Conservation (phyloP, 1,140 invertebrate species). For the Sminthurides bifidus region DNA sequence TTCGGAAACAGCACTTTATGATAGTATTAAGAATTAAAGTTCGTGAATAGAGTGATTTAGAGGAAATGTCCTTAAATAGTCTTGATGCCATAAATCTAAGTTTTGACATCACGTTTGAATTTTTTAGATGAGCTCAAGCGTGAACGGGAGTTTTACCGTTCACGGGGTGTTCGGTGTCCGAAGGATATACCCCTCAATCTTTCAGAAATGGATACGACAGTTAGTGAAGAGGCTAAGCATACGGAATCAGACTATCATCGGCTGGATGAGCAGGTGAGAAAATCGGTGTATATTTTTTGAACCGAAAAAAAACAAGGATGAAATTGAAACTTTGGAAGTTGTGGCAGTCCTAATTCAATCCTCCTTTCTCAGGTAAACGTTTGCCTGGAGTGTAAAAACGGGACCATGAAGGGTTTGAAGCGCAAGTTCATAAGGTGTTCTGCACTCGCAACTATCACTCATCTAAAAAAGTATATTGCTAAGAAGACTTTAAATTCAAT, state of each 20-base stretch:
- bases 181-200: constrained; percentile 60
- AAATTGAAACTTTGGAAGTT: constrained; percentile 60
- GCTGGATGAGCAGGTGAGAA: constrained; percentile 76
- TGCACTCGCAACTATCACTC: constrained; percentile 88
- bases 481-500: constrained; percentile 81
- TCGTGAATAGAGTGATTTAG: too few species aligned
- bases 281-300: constrained; percentile 63
- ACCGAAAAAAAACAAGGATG: too few species aligned
- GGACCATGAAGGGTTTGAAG: constrained; percentile 70
- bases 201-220: constrained; percentile 48
- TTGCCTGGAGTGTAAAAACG: constrained; percentile 72
- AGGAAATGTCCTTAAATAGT: too few species aligned
- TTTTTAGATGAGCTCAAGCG: constrained; percentile 69
- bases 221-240: constrained; percentile 44
- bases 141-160: constrained; percentile 75
- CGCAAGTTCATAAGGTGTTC: constrained; percentile 85
- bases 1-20: too few species aligned
- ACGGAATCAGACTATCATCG: constrained; percentile 83
- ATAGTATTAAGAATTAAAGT: too few species aligned
- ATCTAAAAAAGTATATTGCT: constrained; percentile 94
- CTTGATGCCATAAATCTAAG: too few species aligned
- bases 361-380: constrained; percentile 59
- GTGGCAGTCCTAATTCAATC: not conserved
- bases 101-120: not conserved
- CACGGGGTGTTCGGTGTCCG: constrained; percentile 69